Base-by-base conservation (phyloP, 2,888 invertebrate species). In the Eupithecia inturbata region DNA sequence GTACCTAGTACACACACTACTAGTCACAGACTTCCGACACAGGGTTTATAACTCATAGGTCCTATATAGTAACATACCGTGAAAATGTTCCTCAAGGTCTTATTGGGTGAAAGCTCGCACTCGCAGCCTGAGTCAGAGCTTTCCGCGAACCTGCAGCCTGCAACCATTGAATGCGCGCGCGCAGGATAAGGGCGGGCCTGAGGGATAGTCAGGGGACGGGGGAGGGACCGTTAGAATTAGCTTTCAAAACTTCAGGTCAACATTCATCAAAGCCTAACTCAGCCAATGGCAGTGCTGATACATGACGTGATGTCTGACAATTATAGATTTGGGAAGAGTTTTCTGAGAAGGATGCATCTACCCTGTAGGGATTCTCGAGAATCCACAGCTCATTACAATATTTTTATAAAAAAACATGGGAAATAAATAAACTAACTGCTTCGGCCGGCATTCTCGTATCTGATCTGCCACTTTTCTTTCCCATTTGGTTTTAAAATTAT, bases 281-380 rank as follows among this genome's bases (percentile, higher is more conserved):
- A 36, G 31, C 64, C 72, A 68, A 72, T 64, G 19, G n/a, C 28
- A 72, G 64, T 19, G 53, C 14, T 10, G 28, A 49, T 53, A 53
- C 28, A 60, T 67, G 66, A 62, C 73, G 67, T 73, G 70, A 73
- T 62, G 6, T 36, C n/a, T 49, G 19, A 63, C 28, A 33, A 62
- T 62, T 45, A 72, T 68, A 72, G 49, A 67, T 67, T 76, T 71
- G 66, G 70, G 72, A 66, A 68, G 75, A 73, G 36, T 26, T 22
- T 72, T 78, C 73, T 73, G 33, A 53, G 78, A 76, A 76, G 71
- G 71, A 33, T 41, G 28, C 68, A 63, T 53, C 67, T 33, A 67
- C 72, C n/a, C 60, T 66, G 68, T 62, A 67, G 19, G 49, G 2
- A 19, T 70, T 69, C 69, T 53, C 4, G 69, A n/a, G 72, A 73